Conservation (phyloP, 2,797 vertebrate species). For the Neostethus bicornis region DNA sequence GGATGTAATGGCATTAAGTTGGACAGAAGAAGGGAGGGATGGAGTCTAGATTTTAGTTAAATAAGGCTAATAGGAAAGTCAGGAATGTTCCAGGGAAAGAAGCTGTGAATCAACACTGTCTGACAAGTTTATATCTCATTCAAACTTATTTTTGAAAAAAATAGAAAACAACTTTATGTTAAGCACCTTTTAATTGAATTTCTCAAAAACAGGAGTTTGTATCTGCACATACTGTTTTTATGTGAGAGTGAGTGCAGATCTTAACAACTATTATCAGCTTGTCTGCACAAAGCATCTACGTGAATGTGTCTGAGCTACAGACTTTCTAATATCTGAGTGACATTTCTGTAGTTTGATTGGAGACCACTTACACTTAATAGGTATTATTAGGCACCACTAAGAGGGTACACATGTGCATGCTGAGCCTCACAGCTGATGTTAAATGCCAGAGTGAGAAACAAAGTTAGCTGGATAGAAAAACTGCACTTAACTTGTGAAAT, state of each 20-base stretch:
- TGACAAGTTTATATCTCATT: neutral
- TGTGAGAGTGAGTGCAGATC: too few species aligned
- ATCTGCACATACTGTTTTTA: too few species aligned
- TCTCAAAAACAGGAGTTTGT: too few species aligned
- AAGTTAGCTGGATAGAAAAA: neutral
- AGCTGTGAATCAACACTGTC: constrained; percentile 25
- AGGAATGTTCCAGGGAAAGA: constrained; percentile 56
- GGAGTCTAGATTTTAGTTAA: constrained; percentile 37
- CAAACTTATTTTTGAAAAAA: neutral
- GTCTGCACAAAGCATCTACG: too few species aligned
- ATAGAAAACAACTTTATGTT: neutral
- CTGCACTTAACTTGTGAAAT: neutral
- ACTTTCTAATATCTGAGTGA: neutral
- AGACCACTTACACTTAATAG: neutral
- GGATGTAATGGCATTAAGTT: constrained; percentile 74
- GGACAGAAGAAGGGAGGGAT: constrained; percentile 47
- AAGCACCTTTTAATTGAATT: neutral
- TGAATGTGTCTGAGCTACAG: too few species aligned
- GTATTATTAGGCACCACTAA: neutral
- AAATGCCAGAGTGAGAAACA: neutral
- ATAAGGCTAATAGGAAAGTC: constrained; percentile 43
- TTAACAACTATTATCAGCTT: too few species aligned
- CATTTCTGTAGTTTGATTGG: neutral
- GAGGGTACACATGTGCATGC: neutral
- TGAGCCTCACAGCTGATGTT: neutral